phyloP scores from a whole-genome alignment of 2,113 vertebrate genomes.

The Psophia crepitans region DNA sequence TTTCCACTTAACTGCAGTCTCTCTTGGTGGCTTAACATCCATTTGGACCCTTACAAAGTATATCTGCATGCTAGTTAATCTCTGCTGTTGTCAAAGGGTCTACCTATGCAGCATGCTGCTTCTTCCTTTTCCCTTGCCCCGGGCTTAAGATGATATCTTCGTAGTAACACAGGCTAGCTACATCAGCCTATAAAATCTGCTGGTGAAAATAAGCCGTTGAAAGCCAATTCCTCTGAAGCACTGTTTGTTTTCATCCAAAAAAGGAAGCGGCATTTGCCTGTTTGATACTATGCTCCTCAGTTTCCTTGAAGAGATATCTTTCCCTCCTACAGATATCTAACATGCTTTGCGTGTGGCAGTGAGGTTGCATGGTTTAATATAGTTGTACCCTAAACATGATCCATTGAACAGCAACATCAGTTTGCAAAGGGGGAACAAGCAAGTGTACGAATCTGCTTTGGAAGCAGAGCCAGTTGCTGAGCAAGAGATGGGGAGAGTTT shows the following conservation, averaged over 20 bases:
- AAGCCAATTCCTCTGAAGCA: not conserved
- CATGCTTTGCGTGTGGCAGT: not conserved
- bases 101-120: not conserved
- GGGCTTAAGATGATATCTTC: not conserved
- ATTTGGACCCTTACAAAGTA: conserved; percentile 20
- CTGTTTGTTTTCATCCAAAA: not conserved
- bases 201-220: not conserved
- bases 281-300: not conserved
- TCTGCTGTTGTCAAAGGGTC: not conserved
- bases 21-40: not conserved
- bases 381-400: not conserved
- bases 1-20: conserved; percentile 34
- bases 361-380: not conserved
- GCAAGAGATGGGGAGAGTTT: not conserved
- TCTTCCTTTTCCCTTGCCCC: not conserved
- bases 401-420: not conserved
- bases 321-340: not conserved
- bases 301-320: not conserved
- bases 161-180: not conserved
- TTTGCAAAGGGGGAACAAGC: not conserved
- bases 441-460: not conserved
- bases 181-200: not conserved
- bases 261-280: not conserved
- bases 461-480: not conserved
- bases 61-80: conserved; percentile 40